Conservation (phyloP, 2,797 vertebrate genomes). For the Etheostoma perlongum region DNA sequence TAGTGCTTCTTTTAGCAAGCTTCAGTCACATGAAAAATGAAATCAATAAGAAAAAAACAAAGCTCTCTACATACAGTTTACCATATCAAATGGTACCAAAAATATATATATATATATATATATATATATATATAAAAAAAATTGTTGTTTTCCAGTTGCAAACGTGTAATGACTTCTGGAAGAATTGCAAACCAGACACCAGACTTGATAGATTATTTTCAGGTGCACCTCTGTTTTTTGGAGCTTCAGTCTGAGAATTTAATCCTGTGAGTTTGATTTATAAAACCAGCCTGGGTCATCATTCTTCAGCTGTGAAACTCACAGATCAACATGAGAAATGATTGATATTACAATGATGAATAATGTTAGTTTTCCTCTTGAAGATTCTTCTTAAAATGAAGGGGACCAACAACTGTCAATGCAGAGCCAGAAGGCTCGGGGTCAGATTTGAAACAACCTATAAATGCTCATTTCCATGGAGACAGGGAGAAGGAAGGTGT, state of each 20-base stretch:
- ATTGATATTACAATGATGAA: conserved; percentile 36
- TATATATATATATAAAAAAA: too few relatives aligned
- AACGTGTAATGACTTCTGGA: conserved; percentile 16
- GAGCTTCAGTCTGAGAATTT: conserved; percentile 13
- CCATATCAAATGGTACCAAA: conserved; percentile 1
- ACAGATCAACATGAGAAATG: conserved; percentile 40
- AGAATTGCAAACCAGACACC: conserved; percentile 31
- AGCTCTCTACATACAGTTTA: background rate
- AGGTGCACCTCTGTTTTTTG: conserved; percentile 47
- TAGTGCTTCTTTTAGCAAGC: conserved; percentile 26
- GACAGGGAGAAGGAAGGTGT: conserved; percentile 17
- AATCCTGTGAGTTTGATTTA: conserved; percentile 39
- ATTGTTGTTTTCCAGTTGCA: conserved; percentile 24
- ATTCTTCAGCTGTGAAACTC: conserved; percentile 50
- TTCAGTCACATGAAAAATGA: conserved; percentile 52
- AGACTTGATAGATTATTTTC: conserved; percentile 52
- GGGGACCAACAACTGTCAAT: conserved; percentile 21
- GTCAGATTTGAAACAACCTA: conserved; percentile 40
- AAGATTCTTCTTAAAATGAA: conserved; percentile 22
- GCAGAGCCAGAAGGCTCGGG: conserved; percentile 20
- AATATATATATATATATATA: too few relatives aligned
- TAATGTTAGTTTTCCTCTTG: conserved; percentile 35
- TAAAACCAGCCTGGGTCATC: conserved; percentile 46
- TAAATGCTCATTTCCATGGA: conserved; percentile 31
- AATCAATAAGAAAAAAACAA: conserved; percentile 42